Conservation (phyloP, 2,113 vertebrate species). For the Diphyllodes magnificus region DNA sequence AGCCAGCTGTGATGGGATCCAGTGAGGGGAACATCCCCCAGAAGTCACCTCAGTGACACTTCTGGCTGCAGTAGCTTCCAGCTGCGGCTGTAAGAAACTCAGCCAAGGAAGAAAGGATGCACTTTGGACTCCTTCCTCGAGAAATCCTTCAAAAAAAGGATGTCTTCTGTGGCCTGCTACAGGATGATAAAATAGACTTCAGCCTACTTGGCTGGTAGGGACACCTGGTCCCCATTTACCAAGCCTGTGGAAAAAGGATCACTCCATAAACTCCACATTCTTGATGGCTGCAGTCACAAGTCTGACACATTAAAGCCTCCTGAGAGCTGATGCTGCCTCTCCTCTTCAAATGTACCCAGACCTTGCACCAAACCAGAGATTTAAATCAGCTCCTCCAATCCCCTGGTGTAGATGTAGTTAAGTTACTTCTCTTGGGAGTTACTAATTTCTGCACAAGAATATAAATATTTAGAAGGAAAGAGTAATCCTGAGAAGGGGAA, state of each 20-base stretch:
- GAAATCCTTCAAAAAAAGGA: not conserved
- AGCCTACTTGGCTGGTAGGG: not conserved
- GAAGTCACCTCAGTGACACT: not conserved
- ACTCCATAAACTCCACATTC: accelerated
- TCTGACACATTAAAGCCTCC: not conserved
- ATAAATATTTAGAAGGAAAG: not conserved
- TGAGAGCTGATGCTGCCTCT: not conserved
- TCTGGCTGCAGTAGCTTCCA: not conserved
- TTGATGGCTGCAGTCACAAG: not conserved
- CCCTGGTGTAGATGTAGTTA: not conserved
- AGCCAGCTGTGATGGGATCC: not conserved
- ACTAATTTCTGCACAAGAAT: not conserved
- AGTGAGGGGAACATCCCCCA: no score
- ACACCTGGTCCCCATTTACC: not conserved
- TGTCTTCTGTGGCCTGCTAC: not conserved
- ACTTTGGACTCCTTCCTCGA: not conserved
- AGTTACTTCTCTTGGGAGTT: not conserved
- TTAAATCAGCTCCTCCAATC: not conserved
- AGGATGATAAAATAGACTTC: not conserved
- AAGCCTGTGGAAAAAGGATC: not conserved
- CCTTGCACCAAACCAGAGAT: not conserved
- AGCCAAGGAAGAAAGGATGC: not conserved
- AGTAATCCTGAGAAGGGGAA: not conserved
- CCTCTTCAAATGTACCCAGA: not conserved
- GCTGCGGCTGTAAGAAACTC: not conserved